Percentiles rank a stretch among this genome's conserved stretches.
phyloP scores from a whole-genome alignment of 2,113 vertebrate genomes.

The Talpa occidentalis region DNA sequence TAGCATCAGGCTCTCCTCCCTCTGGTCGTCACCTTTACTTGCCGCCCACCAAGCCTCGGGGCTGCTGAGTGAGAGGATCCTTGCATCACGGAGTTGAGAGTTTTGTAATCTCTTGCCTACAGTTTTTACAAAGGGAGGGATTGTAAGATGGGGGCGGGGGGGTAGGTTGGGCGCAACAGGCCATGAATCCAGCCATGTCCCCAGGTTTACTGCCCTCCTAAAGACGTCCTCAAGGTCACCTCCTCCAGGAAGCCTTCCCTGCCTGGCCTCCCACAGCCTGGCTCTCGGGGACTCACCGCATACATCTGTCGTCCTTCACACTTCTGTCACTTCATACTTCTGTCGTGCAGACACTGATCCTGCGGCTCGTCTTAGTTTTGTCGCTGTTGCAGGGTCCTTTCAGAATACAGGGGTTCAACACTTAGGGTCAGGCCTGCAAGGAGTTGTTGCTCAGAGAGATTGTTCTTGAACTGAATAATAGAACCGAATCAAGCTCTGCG shows the following conservation, averaged over 20 bases:
- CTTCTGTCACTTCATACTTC: too few species aligned
- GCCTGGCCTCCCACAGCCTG: background rate
- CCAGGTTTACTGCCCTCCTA: background rate
- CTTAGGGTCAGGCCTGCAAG: background rate
- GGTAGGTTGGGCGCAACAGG: background rate
- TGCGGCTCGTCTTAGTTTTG: background rate
- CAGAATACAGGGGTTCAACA: too few species aligned
- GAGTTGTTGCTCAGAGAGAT: background rate
- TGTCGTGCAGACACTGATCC: background rate
- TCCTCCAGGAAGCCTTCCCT: slow-evolving; percentile 28
- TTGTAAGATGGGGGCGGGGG: background rate
- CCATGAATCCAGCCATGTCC: background rate
- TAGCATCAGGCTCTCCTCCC: background rate
- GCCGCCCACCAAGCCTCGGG: background rate
- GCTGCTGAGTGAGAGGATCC: background rate
- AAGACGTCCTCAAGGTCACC: background rate
- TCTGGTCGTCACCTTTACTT: background rate
- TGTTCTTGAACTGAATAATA: background rate
- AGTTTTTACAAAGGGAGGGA: background rate
- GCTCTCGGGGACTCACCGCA: background rate
- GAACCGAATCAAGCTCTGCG: background rate
- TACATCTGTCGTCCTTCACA: background rate
- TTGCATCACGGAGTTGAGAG: background rate
- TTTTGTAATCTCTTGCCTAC: background rate
- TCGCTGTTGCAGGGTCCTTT: too few species aligned